phyloP scores from a whole-genome alignment of 2,797 vertebrate genomes.

The Gorsachius magnificus region DNA sequence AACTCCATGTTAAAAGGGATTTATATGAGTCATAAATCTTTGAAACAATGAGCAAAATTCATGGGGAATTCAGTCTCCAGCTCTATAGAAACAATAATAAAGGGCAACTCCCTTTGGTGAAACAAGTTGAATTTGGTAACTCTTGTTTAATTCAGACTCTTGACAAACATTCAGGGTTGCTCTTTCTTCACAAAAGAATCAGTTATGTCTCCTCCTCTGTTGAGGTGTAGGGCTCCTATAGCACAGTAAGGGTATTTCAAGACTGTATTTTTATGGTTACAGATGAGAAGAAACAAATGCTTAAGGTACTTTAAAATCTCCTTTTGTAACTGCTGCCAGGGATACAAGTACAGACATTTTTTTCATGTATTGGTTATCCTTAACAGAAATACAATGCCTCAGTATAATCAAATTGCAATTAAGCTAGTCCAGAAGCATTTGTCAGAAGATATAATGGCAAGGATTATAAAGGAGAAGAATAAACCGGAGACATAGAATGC shows the following conservation, averaged over 20 bases:
- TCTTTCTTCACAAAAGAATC: neutral
- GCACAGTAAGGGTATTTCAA: neutral
- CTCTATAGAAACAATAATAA: neutral
- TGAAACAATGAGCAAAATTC: neutral
- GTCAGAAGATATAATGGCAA: constrained; percentile 42
- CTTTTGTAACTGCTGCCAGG: neutral
- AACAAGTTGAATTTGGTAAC: neutral
- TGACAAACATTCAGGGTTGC: neutral
- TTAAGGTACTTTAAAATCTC: neutral
- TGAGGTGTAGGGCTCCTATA: neutral
- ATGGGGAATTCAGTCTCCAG: neutral
- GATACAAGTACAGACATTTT: neutral
- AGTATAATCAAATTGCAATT: neutral
- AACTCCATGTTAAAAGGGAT: neutral
- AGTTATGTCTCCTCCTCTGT: neutral
- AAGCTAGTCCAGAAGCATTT: constrained; percentile 29
- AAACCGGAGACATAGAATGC: constrained; percentile 58
- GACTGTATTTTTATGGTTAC: neutral
- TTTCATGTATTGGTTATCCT: neutral
- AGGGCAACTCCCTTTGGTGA: neutral
- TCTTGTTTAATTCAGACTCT: neutral
- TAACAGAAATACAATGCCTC: neutral
- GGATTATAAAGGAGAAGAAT: constrained; percentile 50
- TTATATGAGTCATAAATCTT: neutral
- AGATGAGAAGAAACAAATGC: neutral